phyloP scores from a whole-genome alignment of 2,113 vertebrate genomes.

The Petromus typicus region DNA sequence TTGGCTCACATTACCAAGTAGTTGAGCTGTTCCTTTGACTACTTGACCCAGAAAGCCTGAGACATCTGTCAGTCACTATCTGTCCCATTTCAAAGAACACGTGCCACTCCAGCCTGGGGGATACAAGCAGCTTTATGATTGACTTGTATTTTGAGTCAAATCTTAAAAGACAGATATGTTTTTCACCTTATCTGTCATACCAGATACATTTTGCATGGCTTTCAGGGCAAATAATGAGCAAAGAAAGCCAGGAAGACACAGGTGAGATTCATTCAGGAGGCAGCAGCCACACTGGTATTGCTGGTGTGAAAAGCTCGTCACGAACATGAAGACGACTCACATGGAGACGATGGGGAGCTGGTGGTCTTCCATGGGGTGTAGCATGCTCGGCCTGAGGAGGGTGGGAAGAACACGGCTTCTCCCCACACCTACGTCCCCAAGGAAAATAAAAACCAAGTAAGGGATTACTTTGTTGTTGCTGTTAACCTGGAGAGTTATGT shows the following conservation, averaged over 20 bases:
- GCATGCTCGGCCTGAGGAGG: not conserved
- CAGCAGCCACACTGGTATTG: rapidly evolving
- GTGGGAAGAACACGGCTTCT: not conserved
- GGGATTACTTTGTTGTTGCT: not conserved
- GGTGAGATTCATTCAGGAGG: not conserved
- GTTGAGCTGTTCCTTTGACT: not conserved
- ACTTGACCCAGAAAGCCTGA: not conserved
- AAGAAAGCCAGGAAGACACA: not conserved
- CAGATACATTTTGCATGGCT: too few species aligned
- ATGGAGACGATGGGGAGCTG: rapidly evolving
- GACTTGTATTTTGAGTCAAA: not conserved
- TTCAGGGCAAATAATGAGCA: not conserved
- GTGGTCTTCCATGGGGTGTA: not conserved
- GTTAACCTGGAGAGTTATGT: not conserved
- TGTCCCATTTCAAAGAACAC: not conserved
- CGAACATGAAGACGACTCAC: not conserved
- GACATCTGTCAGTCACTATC: not conserved
- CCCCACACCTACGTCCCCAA: not conserved
- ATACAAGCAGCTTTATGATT: not conserved
- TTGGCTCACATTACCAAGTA: not conserved
- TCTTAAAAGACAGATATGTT: not conserved
- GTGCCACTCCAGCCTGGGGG: not conserved
- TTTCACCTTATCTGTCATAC: too few species aligned
- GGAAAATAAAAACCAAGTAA: not conserved
- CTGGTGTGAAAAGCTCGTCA: not conserved